A percentile compares a stretch with the other conserved stretches of the same genome.
Conservation (phyloP, 1,140 invertebrate genomes). For the Vanessa tameamea region DNA sequence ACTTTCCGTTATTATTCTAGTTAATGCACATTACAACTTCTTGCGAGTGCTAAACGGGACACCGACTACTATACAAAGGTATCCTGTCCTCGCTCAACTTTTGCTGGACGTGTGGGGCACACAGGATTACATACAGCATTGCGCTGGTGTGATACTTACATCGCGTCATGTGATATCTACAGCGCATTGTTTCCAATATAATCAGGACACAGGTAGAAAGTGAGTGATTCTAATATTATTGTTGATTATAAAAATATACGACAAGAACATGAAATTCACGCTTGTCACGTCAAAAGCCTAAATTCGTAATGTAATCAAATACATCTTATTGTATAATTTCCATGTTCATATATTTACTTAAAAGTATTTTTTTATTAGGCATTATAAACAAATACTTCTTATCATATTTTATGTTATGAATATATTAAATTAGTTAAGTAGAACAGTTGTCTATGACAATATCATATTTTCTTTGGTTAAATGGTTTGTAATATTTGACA, state of each 20-base stretch:
- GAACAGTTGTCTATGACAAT: no score
- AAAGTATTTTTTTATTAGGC: no score
- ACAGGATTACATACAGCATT: conserved; percentile 59
- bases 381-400: no score
- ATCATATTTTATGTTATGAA: no score
- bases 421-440: no score
- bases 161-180: conserved; percentile 64
- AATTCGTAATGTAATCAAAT: no score
- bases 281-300: no score
- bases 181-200: conserved; percentile 70
- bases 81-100: conserved; percentile 66
- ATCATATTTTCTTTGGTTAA: no score
- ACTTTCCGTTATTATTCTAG: conserved; percentile 41
- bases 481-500: no score
- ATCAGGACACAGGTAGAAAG: conserved; percentile 58
- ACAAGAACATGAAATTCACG: no score
- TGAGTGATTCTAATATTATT: conserved; percentile 43
- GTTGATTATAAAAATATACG: neutral
- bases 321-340: no score
- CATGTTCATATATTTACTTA: no score
- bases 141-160: conserved; percentile 70
- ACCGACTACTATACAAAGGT: conserved; percentile 60
- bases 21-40: conserved; percentile 41
- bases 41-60: conserved; percentile 59
- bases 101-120: conserved; percentile 63